A percentile compares a stretch with the other conserved stretches of the same genome.
These are phyloP conservation scores for Coenonympha glycerion DNA, from an alignment of 2,888 invertebrate species.

Conservation along the genomic window DNA sequence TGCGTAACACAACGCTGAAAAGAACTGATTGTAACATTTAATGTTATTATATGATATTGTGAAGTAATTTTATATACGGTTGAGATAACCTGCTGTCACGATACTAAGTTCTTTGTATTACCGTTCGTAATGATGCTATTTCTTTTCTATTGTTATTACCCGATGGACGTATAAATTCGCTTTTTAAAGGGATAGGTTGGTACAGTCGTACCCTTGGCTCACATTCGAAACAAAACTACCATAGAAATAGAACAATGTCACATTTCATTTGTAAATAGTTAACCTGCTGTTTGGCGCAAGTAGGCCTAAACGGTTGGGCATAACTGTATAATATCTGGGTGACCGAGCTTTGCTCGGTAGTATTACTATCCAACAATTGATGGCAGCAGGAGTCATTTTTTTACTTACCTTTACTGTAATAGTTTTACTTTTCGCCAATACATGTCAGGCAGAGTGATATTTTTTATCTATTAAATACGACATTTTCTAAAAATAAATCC, in stretches of 20 bases:
- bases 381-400: too few species aligned
- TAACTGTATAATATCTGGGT: too few species aligned
- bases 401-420: too few species aligned
- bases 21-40: conserved; percentile 49
- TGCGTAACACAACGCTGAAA: conserved; percentile 42
- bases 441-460: too few species aligned
- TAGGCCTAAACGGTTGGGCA: too few species aligned
- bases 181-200: not conserved
- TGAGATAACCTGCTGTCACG: conserved; percentile 26
- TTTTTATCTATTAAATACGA: too few species aligned
- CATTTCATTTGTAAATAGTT: too few species aligned
- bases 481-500: too few species aligned
- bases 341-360: too few species aligned
- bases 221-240: not conserved
- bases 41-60: conserved; percentile 45
- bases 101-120: conserved; percentile 3
- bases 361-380: too few species aligned
- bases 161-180: not conserved
- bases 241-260: not conserved
- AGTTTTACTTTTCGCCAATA: too few species aligned
- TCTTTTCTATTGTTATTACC: conserved; percentile 6
- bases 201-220: not conserved
- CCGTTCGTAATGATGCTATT: conserved; percentile 6
- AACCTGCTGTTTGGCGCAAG: too few species aligned
- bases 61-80: conserved; percentile 39